A percentile compares a stretch with the other conserved stretches of the same genome.
phyloP scores from a whole-genome alignment of 2,797 vertebrate species.

The Centroberyx gerrardi region DNA sequence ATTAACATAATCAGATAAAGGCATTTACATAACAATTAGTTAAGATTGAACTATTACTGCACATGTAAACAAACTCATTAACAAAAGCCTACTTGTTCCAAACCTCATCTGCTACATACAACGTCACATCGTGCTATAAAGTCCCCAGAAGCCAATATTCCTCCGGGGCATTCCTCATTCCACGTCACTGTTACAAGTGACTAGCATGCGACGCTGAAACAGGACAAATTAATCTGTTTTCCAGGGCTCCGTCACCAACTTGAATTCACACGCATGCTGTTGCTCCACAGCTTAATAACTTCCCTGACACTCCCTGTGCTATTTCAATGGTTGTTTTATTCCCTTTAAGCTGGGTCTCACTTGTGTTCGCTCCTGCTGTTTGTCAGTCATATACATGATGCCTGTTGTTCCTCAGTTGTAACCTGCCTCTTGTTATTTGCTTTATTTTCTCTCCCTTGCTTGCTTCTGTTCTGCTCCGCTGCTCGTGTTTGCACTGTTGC shows the following conservation, averaged over 20 bases:
- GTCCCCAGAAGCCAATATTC: constrained; percentile 52
- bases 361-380: constrained; percentile 39
- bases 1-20: too few species aligned
- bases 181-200: constrained; percentile 57
- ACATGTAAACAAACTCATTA: too few species aligned
- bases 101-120: too few species aligned
- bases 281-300: constrained; percentile 72
- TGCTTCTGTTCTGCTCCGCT: neutral
- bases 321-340: constrained; percentile 64
- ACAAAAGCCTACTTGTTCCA: too few species aligned
- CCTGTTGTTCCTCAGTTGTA: constrained; percentile 32
- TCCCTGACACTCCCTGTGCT: constrained; percentile 55
- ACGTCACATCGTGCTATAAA: constrained; percentile 22
- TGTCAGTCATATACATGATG: constrained; percentile 43
- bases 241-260: constrained; percentile 70
- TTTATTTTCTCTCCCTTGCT: neutral
- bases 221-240: constrained; percentile 80
- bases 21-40: too few species aligned
- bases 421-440: constrained; percentile 14
- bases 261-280: constrained; percentile 76
- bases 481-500: constrained; percentile 14
- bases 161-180: constrained; percentile 61
- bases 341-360: constrained; percentile 54
- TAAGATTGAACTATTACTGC: too few species aligned
- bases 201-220: constrained; percentile 63